Evolutionary conservation across 2,888 invertebrate species (phyloP), one percentile per base, ranked within the genome.

Genomic region (Luffia ferchaultella): DNA sequence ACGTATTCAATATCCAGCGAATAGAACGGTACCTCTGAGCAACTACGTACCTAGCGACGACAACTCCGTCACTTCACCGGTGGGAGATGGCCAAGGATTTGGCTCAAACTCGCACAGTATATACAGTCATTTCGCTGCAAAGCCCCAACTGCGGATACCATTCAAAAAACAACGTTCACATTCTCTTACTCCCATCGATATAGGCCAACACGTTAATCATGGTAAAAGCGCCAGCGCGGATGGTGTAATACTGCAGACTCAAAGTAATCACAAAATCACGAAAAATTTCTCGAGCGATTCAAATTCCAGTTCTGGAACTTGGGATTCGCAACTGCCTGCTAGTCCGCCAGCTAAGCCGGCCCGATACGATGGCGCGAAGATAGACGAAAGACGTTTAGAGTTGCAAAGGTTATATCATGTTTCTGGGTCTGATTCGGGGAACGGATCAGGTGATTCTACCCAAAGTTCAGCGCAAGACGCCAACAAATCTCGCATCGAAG

Each of bases 391-490:
- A 46, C 85, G 89, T 0, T 63, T 89, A 1, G 85, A 91, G 56
- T 76, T 90, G 19, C 89, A 90, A 50, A 82, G 86, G 50, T 67
- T 90, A 1, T 93, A 93, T 59, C 92, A 92, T 57, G 91, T 93
- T 0, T 93, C 93, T 20, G 94, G 94, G 1, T 94, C 94, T 0
- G 95, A 95, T 74, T 95, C 94, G 1, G 95, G 95, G 1, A 95
- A 95, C 63, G 95, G 94, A 0, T 94, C 94, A 0, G 95, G 94
- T 0, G 95, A 95, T 70, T 93, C 93, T 0, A 89, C 90, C 1
- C 87, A 90, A 62, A 91, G 90, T 60, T 90, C 90, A 2, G 90
- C 88, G 0, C 83, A 86, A 1, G 86, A 87, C 52, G 85, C 88
- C 15, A 92, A 92, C 67, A 85, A 90, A 48, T 89, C 88, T 50